phyloP scores from a whole-genome alignment of 53 echinoderm and acorn worm genomes.

The Stichopus horrens region DNA sequence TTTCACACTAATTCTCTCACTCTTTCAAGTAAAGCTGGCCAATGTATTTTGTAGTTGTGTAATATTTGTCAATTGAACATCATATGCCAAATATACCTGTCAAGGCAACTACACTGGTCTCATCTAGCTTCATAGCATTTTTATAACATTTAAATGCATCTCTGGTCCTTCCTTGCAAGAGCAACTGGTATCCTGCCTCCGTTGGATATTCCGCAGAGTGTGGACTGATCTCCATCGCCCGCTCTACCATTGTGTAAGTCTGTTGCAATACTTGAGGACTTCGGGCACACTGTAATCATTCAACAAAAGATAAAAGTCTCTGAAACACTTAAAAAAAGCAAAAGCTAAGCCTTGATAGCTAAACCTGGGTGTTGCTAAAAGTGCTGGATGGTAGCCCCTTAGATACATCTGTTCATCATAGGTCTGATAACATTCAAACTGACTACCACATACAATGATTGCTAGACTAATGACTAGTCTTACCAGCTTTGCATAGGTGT shows the following conservation, averaged over 20 bases:
- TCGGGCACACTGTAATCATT: conserved; percentile 74
- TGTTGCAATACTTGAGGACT: conserved; percentile 81
- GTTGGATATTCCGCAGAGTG: conserved; percentile 82
- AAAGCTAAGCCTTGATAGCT: no score
- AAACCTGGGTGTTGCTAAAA: no score
- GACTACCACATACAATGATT: no score
- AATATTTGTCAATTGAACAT: no score
- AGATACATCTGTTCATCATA: no score
- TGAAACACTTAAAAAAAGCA: background rate
- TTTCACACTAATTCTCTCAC: no score
- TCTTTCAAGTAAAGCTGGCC: no score
- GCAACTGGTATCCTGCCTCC: conserved; percentile 82
- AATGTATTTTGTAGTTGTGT: no score
- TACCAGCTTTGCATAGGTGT: conserved; percentile 75
- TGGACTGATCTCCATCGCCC: conserved; percentile 71
- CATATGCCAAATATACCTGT: conserved; percentile 62
- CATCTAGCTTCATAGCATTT: conserved; percentile 95
- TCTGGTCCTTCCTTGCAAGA: conserved; percentile 79
- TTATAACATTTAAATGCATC: conserved; percentile 91
- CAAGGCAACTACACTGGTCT: conserved; percentile 93
- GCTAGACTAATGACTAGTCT: background rate
- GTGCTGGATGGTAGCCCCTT: no score
- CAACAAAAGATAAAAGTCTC: background rate
- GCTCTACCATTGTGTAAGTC: conserved; percentile 85
- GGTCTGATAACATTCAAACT: no score